Evolutionary conservation across 2,113 vertebrate genomes (phyloP).

Genomic region (Donacobius atricapilla): DNA sequence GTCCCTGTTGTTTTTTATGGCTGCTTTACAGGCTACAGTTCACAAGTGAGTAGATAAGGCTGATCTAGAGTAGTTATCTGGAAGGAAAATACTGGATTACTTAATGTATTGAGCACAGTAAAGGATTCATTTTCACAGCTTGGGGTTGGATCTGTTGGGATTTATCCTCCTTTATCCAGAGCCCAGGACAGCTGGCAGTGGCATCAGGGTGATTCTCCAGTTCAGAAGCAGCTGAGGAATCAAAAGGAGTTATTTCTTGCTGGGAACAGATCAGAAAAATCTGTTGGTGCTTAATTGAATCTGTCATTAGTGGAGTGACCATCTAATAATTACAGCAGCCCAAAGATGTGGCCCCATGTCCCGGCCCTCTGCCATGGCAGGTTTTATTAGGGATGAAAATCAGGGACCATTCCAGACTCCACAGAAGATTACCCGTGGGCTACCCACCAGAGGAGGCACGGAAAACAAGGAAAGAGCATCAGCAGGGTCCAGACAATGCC

Average conservation of each 20-base stretch:
- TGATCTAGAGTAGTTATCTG: background rate
- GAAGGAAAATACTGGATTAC: background rate
- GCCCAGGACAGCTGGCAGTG: background rate
- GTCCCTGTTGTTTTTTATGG: background rate
- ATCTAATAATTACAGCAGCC: background rate
- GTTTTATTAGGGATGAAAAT: background rate
- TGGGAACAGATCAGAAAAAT: background rate
- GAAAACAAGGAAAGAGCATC: background rate
- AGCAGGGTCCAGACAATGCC: background rate
- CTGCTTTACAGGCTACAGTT: background rate
- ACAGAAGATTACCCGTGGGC: background rate
- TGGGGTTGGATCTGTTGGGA: background rate
- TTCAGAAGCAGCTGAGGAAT: background rate
- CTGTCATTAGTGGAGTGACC: background rate
- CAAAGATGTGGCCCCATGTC: accelerated
- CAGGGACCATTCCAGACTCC: background rate
- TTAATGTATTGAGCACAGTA: background rate
- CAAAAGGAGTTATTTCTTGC: background rate
- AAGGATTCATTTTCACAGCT: background rate
- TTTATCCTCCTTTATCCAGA: background rate
- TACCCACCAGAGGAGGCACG: background rate
- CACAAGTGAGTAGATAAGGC: background rate
- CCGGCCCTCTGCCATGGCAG: background rate
- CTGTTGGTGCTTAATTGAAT: background rate
- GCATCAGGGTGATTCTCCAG: background rate